Base-by-base conservation (phyloP, 2,888 invertebrate species). In the Eremobia ochroleuca region DNA sequence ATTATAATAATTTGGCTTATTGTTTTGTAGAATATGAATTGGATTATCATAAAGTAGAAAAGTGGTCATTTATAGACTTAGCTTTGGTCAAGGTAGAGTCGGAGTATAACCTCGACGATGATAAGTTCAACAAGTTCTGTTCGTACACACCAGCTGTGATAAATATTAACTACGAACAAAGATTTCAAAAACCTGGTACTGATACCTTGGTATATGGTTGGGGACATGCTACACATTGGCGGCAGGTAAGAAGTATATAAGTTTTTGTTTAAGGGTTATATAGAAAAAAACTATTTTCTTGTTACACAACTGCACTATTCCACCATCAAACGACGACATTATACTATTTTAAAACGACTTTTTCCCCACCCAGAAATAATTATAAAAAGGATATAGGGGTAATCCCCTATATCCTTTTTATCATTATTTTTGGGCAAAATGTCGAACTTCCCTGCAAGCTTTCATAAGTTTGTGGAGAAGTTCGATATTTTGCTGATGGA, bases 61-160 rank as follows among this genome's bases (percentile, higher is more conserved):
- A 89, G 25, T 95, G 94, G 94, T 85, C 93, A 0, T 79, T 78
- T 15, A 87, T 92, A n/a, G 94, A 95, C 64, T 93, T 95, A 74
- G 94, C 92, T 4, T 73, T 93, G 5, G 91, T 87, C 0, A 90
- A 91, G 82, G 93, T 94, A 5, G 93, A 94, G 34, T 87, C 90
- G 0, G 84, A 89, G 3, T 94, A 83, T 62, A 69, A 90, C n/a
- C 86, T 91, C 18, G 37, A 73, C 0, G 88, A 91, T 55, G 0
- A 3, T 0, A 4, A 43, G 0, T 21, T 52, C 4, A 40, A n/a
- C 0, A 3, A 62, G 0, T 0, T 46, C 6, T 94, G 94, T 67
- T 87, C 90, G 0, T 92, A 92, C 66, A 83, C 28, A 18, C 93
- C 94, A 0, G 40, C 59, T 0, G 11, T 58, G 0, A 92, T 94